These are phyloP conservation scores for Gerosis bhagava DNA, from an alignment of 2,888 invertebrate species.

Conservation along the genomic window DNA sequence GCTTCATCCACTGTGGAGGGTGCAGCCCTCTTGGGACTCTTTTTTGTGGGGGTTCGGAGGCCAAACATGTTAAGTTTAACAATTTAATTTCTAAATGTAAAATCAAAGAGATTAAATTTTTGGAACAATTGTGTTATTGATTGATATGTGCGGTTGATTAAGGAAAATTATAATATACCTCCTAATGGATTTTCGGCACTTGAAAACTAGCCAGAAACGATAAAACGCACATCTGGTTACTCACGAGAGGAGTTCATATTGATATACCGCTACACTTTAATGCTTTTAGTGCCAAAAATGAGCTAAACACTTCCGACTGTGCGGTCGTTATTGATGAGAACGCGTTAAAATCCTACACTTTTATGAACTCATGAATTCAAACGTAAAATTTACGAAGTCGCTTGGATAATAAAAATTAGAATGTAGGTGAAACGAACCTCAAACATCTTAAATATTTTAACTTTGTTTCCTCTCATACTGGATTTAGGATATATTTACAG, in stretches of 20 bases:
- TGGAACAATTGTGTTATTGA: too few relatives aligned
- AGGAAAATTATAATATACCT: conserved; percentile 64
- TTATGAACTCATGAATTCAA: conserved; percentile 20
- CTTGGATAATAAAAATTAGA: conserved; percentile 8
- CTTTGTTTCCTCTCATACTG: too few relatives aligned
- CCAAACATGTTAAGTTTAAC: too few relatives aligned
- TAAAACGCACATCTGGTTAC: conserved; percentile 74
- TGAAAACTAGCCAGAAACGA: conserved; percentile 78
- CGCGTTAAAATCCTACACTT: conserved; percentile 12
- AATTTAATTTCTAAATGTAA: too few relatives aligned
- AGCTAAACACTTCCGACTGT: conserved; percentile 47
- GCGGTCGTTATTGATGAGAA: conserved; percentile 16
- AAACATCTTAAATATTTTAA: too few relatives aligned
- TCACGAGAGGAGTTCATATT: conserved; percentile 55
- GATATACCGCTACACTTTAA: conserved; percentile 68
- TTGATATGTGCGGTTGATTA: too few relatives aligned
- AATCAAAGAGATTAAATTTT: too few relatives aligned
- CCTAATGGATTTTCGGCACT: conserved; percentile 76
- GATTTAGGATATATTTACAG: too few relatives aligned
- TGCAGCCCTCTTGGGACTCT: too few relatives aligned
- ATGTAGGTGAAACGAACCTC: too few relatives aligned
- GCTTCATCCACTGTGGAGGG: too few relatives aligned
- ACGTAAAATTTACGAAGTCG: conserved; percentile 12
- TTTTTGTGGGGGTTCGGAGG: too few relatives aligned
- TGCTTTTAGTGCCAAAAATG: conserved; percentile 64